phyloP scores from a whole-genome alignment of 1,140 invertebrate genomes.

The Meloidogyne exigua region DNA sequence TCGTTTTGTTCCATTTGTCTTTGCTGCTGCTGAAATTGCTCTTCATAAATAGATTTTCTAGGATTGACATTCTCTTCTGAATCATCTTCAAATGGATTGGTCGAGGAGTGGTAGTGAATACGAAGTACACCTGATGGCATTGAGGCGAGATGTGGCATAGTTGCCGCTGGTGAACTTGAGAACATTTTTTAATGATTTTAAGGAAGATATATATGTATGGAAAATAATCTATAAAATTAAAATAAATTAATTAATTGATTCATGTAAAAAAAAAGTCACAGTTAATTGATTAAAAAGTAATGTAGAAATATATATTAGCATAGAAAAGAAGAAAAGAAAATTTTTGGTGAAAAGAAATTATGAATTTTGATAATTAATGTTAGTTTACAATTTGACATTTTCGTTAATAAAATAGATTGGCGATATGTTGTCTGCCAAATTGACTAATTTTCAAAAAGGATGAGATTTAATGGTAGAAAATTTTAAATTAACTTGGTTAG shows the following conservation, averaged over 20 bases:
- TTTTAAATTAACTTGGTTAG: too few relatives aligned
- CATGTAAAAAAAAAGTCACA: too few relatives aligned
- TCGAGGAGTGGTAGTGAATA: not conserved
- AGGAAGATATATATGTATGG: too few relatives aligned
- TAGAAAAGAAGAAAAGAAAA: too few relatives aligned
- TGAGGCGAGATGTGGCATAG: not conserved
- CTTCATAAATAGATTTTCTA: constrained; percentile 20
- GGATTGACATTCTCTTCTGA: constrained; percentile 13
- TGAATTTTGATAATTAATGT: not conserved
- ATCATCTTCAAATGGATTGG: constrained; percentile 25
- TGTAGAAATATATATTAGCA: too few relatives aligned
- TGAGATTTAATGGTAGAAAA: not conserved
- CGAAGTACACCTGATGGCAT: not conserved
- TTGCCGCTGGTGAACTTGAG: not conserved
- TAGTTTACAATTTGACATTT: not conserved
- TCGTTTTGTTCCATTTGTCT: not conserved
- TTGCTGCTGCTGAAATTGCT: constrained; percentile 26
- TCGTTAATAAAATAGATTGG: too few relatives aligned
- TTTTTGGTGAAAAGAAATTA: too few relatives aligned
- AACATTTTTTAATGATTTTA: not conserved
- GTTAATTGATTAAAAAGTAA: too few relatives aligned
- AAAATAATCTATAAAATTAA: too few relatives aligned
- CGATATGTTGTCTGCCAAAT: not conserved
- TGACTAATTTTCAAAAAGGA: not conserved
- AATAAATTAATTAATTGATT: too few relatives aligned